Conservation (phyloP, 2,797 vertebrate genomes). For the Florisuga fusca region DNA sequence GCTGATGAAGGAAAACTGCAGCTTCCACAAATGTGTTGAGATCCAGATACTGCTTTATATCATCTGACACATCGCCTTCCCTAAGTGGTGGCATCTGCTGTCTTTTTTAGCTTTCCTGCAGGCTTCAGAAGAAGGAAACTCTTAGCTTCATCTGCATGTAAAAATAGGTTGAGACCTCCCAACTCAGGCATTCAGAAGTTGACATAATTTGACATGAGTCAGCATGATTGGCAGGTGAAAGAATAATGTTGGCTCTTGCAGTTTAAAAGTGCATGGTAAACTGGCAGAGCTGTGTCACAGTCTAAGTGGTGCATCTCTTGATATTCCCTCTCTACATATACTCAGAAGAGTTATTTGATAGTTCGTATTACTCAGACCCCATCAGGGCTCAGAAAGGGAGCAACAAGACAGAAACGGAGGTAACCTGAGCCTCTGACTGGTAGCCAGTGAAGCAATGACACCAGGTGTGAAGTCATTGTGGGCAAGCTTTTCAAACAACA, state of each 20-base stretch:
- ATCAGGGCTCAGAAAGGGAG: neutral
- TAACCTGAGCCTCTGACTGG: neutral
- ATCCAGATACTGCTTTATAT: neutral
- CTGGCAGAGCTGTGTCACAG: neutral
- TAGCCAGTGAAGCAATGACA: neutral
- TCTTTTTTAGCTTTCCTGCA: slow-evolving; percentile 45
- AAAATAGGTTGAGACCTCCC: slow-evolving; percentile 69
- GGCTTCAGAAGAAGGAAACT: slow-evolving; percentile 12
- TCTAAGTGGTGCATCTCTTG: neutral
- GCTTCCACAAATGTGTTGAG: neutral
- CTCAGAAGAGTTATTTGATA: neutral
- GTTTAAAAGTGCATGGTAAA: slow-evolving; percentile 16
- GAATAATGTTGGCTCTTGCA: slow-evolving; percentile 42
- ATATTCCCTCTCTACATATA: neutral
- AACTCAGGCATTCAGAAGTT: slow-evolving; percentile 50
- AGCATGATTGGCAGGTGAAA: slow-evolving; percentile 67
- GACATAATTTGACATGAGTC: slow-evolving; percentile 59
- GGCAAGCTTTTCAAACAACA: neutral
- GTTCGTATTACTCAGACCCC: neutral
- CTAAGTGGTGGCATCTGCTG: neutral
- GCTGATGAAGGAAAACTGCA: neutral
- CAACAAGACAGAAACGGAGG: neutral
- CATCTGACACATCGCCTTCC: neutral
- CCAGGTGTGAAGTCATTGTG: neutral
- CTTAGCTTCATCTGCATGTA: slow-evolving; percentile 39